These are phyloP conservation scores for Atopsyche davidsoni DNA, from an alignment of 1,140 invertebrate species.

Conservation along the genomic window DNA sequence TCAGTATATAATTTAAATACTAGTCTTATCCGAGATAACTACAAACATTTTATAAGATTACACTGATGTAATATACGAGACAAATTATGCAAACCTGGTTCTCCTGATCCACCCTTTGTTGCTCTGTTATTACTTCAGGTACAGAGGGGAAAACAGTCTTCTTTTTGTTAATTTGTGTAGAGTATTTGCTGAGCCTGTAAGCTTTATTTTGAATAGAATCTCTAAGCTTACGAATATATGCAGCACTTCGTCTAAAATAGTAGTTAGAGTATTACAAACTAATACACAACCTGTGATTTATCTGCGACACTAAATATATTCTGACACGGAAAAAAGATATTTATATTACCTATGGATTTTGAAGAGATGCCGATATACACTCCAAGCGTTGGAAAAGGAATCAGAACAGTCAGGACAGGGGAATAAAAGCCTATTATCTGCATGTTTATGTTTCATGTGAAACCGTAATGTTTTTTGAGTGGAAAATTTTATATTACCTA, in stretches of 20 bases:
- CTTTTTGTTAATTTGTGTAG: constrained; percentile 39
- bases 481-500: constrained; percentile 60
- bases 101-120: constrained; percentile 45
- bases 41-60: too few species aligned
- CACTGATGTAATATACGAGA: too few species aligned
- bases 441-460: constrained; percentile 64
- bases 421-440: constrained; percentile 57
- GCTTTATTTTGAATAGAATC: constrained; percentile 54
- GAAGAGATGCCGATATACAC: constrained; percentile 65
- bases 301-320: too few species aligned
- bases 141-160: constrained; percentile 31
- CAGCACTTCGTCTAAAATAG: constrained; percentile 49
- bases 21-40: too few species aligned
- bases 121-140: constrained; percentile 38
- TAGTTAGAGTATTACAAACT: too few species aligned
- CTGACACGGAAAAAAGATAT: neutral
- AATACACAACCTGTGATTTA: too few species aligned
- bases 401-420: constrained; percentile 63
- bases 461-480: constrained; percentile 62
- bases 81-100: constrained; percentile 37
- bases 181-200: constrained; percentile 48
- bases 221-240: constrained; percentile 54
- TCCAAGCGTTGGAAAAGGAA: constrained; percentile 62
- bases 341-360: constrained; percentile 56
- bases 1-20: too few species aligned